Percentiles rank a stretch among this genome's conserved stretches.
Evolutionary conservation across 2,113 vertebrate genomes (phyloP).

Genomic region (Tyto alba): DNA sequence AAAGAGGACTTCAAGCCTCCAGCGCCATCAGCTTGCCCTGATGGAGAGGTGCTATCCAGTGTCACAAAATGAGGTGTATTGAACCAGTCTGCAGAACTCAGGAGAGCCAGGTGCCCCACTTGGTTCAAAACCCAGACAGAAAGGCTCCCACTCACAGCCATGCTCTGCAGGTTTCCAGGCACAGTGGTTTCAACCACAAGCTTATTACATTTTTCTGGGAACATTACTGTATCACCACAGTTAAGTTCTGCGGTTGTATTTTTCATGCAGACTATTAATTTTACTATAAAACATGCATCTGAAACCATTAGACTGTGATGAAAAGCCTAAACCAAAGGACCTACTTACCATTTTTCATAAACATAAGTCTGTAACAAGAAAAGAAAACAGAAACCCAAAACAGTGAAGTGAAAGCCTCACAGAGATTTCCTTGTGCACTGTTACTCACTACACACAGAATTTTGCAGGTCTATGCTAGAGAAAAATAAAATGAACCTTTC

Average conservation of each 20-base stretch:
- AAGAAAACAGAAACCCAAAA: not conserved
- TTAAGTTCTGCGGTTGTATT: not conserved
- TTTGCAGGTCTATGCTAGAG: not conserved
- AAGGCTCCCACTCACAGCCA: not conserved
- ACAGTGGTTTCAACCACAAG: not conserved
- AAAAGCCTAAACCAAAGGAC: not conserved
- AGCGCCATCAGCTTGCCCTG: not conserved
- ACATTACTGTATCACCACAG: not conserved
- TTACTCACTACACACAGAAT: not conserved
- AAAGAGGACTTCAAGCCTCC: not conserved
- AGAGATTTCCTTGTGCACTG: not conserved
- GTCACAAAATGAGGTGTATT: not conserved
- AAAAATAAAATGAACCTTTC: not conserved
- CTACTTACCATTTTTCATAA: not conserved
- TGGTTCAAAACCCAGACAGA: not conserved
- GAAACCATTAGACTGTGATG: not conserved
- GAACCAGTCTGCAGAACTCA: not conserved
- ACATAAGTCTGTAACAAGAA: not conserved
- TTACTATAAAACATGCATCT: not conserved
- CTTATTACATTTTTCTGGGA: not conserved
- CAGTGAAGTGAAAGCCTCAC: not conserved
- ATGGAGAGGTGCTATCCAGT: not conserved
- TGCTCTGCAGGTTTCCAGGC: not conserved
- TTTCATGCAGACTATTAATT: constrained; percentile 19
- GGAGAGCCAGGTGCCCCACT: not conserved